Base-by-base conservation (phyloP, 1,140 invertebrate genomes). In the Rhopalosiphum maidis region DNA sequence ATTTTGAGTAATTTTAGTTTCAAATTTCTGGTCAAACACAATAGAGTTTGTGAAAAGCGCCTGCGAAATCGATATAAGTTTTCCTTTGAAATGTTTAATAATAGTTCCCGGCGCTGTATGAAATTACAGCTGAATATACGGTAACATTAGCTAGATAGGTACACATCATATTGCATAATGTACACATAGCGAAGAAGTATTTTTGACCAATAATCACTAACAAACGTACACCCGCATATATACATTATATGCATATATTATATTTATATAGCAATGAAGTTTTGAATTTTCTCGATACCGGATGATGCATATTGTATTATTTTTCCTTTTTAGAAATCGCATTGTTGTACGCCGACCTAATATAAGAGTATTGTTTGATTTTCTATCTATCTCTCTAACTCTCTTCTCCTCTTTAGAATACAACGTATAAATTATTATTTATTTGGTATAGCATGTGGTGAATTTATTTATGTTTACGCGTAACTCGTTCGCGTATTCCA, bases 41-140 rank as follows among this genome's bases (percentile, higher is more conserved):
- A 43, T 86, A 30, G 9, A 30, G 41, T 86, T 25, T 43, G 37
- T 43, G 37, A 86, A 86, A 25, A 41, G 83, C 41, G 37, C 30
- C 9, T 25, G 23, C 23, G 37, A 43, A 86, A 43, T 23, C 37
- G 83, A 43, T 43, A 25, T 86, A 86, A 25, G 83, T 86, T 86
- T 43, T 86, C 37, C 41, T 86, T 86, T 86, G 83, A 86, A 41
- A 41, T 11, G 83, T 86, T 86, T 86, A 43, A 25, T 86, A 43
- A 43, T 86, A 41, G 37, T 86, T 86, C 37, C 23, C 37, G 25
- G 22, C 37, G 83, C 9, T 41, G 37, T 86, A 22, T 43, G 22
- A 9, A 86, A 77, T 77, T 35, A 77, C 60, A n/a, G 15, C 15
- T 21, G 5, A 18, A 35, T 35, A n/a, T n/a, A 77, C n/a, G 15